phyloP scores from a whole-genome alignment of 2,888 invertebrate species.

The Leptopilina drosophilae region DNA sequence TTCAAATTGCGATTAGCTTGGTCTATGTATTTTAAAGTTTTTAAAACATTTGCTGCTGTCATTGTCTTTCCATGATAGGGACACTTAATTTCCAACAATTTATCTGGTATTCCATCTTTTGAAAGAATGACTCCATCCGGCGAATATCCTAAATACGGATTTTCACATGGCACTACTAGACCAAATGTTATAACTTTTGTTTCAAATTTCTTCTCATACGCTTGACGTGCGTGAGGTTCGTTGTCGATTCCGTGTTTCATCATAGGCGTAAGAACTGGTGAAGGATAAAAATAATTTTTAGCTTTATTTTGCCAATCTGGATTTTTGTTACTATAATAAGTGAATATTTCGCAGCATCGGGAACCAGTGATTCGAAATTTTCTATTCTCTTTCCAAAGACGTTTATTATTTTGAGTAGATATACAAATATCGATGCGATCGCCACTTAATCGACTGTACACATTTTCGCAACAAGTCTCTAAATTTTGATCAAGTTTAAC shows the following conservation, averaged over 20 bases:
- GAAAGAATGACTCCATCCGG: conserved; percentile 29
- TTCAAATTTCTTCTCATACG: conserved; percentile 17
- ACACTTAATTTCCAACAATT: conserved; percentile 39
- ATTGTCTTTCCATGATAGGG: conserved; percentile 28
- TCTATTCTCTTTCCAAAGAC: conserved; percentile 20
- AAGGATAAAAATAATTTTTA: not conserved
- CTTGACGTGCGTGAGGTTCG: conserved; percentile 28
- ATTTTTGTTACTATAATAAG: conserved; percentile 22
- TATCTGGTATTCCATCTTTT: not conserved
- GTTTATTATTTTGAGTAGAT: not conserved
- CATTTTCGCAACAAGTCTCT: conserved; percentile 11
- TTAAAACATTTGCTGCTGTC: conserved; percentile 4
- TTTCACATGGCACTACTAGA: conserved; percentile 18
- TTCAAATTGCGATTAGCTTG: conserved; percentile 6
- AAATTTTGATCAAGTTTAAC: not conserved
- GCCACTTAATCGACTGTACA: not conserved
- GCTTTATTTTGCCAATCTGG: conserved; percentile 35
- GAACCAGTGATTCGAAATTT: conserved; percentile 27
- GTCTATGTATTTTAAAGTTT: conserved; percentile 21
- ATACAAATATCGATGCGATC: conserved; percentile 6
- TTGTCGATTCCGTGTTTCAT: conserved; percentile 24
- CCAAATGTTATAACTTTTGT: not conserved
- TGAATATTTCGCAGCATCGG: conserved; percentile 39
- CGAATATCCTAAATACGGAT: conserved; percentile 37
- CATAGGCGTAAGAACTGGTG: conserved; percentile 5